Conservation (phyloP, 2,888 invertebrate genomes). For the Rhagium mordax region DNA sequence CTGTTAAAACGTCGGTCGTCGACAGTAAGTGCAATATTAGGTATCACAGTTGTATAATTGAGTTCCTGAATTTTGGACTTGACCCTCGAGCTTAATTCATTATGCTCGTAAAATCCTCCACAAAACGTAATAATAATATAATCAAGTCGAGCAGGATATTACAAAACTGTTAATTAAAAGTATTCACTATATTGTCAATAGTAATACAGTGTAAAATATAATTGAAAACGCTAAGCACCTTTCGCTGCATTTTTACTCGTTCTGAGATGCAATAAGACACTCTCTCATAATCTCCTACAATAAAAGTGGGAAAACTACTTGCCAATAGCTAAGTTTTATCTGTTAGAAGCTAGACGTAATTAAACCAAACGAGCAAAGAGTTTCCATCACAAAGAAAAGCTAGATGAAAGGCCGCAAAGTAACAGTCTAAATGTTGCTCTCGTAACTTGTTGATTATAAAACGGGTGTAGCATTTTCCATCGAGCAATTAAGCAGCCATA, state of each 20-base stretch:
- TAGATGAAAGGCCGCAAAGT: slow-evolving; percentile 12
- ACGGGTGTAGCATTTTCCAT: slow-evolving; percentile 18
- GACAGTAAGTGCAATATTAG: neutral
- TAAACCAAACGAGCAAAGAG: slow-evolving; percentile 16
- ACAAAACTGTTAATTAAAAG: neutral
- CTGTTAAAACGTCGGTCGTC: too few species aligned
- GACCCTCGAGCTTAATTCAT: neutral
- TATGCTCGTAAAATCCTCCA: neutral
- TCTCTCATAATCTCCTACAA: neutral
- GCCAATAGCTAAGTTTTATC: slow-evolving; percentile 24
- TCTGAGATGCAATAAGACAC: neutral
- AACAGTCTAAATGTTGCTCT: slow-evolving; percentile 22
- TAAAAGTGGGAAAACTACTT: slow-evolving; percentile 14
- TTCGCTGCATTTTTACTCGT: neutral
- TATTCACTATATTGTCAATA: neutral
- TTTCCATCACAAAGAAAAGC: slow-evolving; percentile 13
- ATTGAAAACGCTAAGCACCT: neutral
- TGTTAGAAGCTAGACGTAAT: slow-evolving; percentile 4
- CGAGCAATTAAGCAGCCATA: slow-evolving; percentile 18
- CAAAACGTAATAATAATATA: too few species aligned
- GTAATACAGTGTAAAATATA: neutral
- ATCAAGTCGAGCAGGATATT: neutral
- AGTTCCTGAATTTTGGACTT: neutral
- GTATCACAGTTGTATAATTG: neutral
- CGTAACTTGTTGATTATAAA: slow-evolving; percentile 33